These are phyloP conservation scores for Scopus umbretta DNA, from an alignment of 2,113 vertebrate species.

Conservation along the genomic window DNA sequence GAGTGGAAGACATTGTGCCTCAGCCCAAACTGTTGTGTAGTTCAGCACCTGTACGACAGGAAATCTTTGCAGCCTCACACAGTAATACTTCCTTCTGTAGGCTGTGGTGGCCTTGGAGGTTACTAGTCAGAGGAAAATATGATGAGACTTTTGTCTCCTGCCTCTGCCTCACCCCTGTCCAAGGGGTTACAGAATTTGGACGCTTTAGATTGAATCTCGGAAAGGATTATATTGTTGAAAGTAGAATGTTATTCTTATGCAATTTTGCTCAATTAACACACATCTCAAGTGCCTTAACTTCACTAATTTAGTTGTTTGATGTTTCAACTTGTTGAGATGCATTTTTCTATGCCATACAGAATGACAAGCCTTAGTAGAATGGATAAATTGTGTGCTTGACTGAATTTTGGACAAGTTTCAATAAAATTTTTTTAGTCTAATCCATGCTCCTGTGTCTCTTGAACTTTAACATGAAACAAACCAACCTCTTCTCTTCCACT, in stretches of 20 bases:
- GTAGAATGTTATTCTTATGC: slow-evolving; percentile 34
- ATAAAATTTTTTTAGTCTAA: slow-evolving; percentile 72
- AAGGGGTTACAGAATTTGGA: background rate
- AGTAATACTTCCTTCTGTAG: background rate
- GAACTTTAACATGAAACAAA: background rate
- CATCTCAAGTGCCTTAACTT: slow-evolving; percentile 78
- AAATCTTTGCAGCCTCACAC: background rate
- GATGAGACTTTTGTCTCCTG: background rate
- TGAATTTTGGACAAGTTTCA: slow-evolving; percentile 65
- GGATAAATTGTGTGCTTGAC: slow-evolving; percentile 44
- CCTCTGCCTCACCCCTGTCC: background rate
- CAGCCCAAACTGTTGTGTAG: background rate
- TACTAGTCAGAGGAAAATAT: background rate
- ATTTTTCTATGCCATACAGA: slow-evolving; percentile 53
- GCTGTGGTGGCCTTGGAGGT: background rate
- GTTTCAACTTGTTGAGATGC: slow-evolving; percentile 18
- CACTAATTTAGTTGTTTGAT: slow-evolving; percentile 54
- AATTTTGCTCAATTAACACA: slow-evolving; percentile 59
- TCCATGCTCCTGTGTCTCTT: slow-evolving; percentile 2
- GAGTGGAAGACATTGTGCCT: background rate
- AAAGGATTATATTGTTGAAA: slow-evolving; percentile 1
- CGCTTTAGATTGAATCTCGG: background rate
- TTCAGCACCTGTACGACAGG: background rate
- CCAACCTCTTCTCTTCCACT: background rate
- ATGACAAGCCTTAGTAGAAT: slow-evolving; percentile 42